Conservation (phyloP, 2,797 vertebrate genomes). For the Serranus cabrilla region DNA sequence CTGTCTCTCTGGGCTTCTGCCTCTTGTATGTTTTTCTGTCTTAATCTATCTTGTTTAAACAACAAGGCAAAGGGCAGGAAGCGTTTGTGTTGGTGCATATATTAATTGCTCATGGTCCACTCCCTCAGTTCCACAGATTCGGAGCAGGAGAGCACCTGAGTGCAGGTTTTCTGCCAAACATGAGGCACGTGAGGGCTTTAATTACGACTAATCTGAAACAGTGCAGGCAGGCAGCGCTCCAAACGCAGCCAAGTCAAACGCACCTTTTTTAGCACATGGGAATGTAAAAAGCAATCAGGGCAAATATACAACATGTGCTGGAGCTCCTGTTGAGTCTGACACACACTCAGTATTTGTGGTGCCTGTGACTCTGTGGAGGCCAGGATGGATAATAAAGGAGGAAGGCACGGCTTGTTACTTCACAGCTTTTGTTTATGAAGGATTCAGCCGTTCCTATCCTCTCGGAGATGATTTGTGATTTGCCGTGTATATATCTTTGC, state of each 20-base stretch:
- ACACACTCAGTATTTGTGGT: background rate
- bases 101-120: background rate
- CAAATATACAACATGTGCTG: slow-evolving; percentile 1
- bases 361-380: background rate
- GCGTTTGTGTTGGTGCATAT: background rate
- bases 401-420: slow-evolving; percentile 20
- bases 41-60: background rate
- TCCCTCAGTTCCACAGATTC: slow-evolving; percentile 12
- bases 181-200: slow-evolving; percentile 56
- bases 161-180: slow-evolving; percentile 35
- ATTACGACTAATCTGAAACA: slow-evolving; percentile 69
- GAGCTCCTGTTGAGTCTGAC: slow-evolving; percentile 21
- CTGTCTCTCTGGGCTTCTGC: slow-evolving; percentile 32
- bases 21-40: slow-evolving; percentile 5
- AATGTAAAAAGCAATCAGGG: slow-evolving; percentile 31
- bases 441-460: background rate
- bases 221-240: slow-evolving; percentile 22
- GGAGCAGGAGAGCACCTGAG: slow-evolving; percentile 26
- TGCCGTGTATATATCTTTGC: slow-evolving; percentile 5
- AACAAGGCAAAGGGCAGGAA: background rate
- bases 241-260: background rate
- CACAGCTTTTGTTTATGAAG: slow-evolving; percentile 2
- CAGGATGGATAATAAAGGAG: slow-evolving; percentile 22
- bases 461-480: background rate
- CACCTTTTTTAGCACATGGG: slow-evolving; percentile 2